Evolutionary conservation across 1,140 invertebrate genomes (phyloP).

Genomic region (Arctopsyche grandis): DNA sequence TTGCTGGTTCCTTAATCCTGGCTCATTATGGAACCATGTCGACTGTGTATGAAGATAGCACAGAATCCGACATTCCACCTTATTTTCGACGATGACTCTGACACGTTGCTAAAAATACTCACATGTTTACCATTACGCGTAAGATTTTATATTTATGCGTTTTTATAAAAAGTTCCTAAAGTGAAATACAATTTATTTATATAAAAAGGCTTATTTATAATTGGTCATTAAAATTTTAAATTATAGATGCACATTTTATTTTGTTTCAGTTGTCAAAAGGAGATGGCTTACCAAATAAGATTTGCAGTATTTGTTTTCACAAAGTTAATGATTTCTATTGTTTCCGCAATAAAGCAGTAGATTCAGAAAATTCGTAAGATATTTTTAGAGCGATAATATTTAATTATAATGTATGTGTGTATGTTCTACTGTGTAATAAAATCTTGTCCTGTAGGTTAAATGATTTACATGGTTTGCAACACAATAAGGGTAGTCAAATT

Average conservation of each 20-base stretch:
- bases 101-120: constrained; percentile 63
- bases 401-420: neutral
- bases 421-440: neutral
- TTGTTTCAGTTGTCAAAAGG: neutral
- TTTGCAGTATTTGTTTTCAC: neutral
- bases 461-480: neutral
- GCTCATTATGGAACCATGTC: constrained; percentile 58
- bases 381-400: neutral
- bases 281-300: constrained; percentile 1
- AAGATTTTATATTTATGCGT: neutral
- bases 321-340: constrained; percentile 19
- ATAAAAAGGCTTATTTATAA: too few relatives aligned
- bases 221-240: too few relatives aligned
- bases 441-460: neutral
- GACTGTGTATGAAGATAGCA: constrained; percentile 62
- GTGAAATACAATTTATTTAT: too few relatives aligned
- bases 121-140: constrained; percentile 61
- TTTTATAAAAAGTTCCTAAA: neutral
- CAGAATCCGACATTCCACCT: constrained; percentile 59
- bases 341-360: neutral
- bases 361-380: neutral
- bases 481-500: neutral
- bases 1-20: too few relatives aligned
- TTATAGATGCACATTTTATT: neutral
- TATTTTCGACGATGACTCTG: constrained; percentile 64